Conservation (phyloP, 2,113 vertebrate genomes). For the Microcebus tavaratra region DNA sequence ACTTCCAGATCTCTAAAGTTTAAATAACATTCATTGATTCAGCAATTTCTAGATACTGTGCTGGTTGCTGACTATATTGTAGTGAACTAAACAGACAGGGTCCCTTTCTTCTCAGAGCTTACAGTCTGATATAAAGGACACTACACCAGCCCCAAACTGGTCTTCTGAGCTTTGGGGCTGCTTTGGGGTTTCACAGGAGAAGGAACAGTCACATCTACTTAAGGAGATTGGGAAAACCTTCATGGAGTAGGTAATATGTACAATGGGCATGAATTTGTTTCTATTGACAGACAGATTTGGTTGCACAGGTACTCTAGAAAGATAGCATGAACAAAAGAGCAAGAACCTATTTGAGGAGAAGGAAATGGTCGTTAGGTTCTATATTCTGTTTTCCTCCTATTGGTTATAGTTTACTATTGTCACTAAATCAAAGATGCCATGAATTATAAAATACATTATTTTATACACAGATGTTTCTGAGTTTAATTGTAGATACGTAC, state of each 20-base stretch:
- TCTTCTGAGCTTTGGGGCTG: neutral
- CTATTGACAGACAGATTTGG: neutral
- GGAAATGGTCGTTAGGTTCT: neutral
- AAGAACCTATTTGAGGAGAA: neutral
- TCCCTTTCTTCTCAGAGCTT: neutral
- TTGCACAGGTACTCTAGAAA: neutral
- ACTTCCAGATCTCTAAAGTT: neutral
- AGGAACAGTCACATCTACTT: neutral
- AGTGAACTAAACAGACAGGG: neutral
- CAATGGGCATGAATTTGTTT: neutral
- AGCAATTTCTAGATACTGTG: neutral
- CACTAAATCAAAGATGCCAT: neutral
- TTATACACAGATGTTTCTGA: neutral
- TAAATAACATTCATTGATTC: conserved; percentile 29
- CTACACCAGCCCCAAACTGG: neutral
- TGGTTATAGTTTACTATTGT: neutral
- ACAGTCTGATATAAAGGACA: neutral
- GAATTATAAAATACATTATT: conserved; percentile 8
- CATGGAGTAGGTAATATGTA: neutral
- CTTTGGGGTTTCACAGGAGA: neutral
- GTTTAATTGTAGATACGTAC: neutral
- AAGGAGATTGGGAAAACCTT: neutral
- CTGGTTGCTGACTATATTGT: neutral
- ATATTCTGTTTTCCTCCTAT: neutral
- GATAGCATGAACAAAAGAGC: neutral